These are phyloP conservation scores for Atherinomorus stipes DNA, from an alignment of 2,113 vertebrate genomes.

Conservation along the genomic window DNA sequence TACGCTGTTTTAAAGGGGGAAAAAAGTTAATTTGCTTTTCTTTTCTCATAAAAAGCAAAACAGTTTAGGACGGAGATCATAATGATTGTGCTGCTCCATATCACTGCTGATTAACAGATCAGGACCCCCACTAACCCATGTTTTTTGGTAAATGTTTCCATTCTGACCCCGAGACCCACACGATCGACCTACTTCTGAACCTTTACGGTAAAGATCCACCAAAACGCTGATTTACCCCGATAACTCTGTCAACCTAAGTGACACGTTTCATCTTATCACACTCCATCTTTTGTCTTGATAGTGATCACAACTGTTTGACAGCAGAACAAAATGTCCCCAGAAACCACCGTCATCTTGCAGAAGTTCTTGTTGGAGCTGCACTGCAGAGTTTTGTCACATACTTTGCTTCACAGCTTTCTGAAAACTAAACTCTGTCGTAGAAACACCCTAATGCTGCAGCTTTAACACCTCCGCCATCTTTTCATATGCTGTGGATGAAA, in stretches of 20 bases:
- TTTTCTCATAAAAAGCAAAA: not conserved
- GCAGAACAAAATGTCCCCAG: not conserved
- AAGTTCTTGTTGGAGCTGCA: not conserved
- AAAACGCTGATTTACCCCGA: not conserved
- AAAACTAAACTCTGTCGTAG: not conserved
- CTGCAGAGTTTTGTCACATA: not conserved
- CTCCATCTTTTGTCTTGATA: conserved; percentile 17
- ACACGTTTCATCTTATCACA: not conserved
- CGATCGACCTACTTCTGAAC: conserved; percentile 19
- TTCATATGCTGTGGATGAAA: too few species aligned
- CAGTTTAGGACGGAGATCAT: too few species aligned
- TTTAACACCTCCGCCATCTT: too few species aligned
- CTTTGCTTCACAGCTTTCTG: not conserved
- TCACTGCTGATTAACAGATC: not conserved
- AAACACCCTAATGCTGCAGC: too few species aligned
- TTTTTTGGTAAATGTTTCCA: conserved; percentile 16
- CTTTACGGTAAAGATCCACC: not conserved
- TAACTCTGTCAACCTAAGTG: not conserved
- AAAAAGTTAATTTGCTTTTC: too few species aligned
- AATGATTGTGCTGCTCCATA: too few species aligned
- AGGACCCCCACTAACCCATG: not conserved
- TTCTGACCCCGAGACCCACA: not conserved
- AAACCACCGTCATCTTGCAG: conserved; percentile 4
- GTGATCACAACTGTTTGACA: conserved; percentile 17
- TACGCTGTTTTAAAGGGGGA: too few species aligned